phyloP scores from a whole-genome alignment of 2,888 invertebrate genomes.

The Ptychoptera contaminata region DNA sequence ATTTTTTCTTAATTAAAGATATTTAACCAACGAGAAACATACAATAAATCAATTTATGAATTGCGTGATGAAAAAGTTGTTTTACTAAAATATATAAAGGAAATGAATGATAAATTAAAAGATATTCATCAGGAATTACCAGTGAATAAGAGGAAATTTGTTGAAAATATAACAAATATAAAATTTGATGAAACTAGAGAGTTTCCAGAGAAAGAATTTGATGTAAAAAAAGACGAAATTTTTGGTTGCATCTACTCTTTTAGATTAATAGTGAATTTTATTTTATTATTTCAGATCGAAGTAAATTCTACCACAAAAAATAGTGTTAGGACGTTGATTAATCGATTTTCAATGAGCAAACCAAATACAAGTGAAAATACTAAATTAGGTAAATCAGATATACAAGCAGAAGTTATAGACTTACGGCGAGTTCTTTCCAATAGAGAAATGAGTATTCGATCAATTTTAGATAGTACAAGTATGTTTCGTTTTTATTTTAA shows the following conservation, averaged over 20 bases:
- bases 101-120: conserved; percentile 23
- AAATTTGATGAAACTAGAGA: conserved; percentile 18
- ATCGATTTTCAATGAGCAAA: too few relatives aligned
- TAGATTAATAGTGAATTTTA: too few relatives aligned
- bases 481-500: too few relatives aligned
- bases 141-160: conserved; percentile 20
- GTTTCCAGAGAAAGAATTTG: conserved; percentile 23
- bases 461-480: too few relatives aligned
- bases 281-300: conserved; percentile 12
- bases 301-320: conserved; percentile 13
- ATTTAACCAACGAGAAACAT: conserved; percentile 32
- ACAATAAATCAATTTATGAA: conserved; percentile 31
- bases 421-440: too few relatives aligned
- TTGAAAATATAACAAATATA: conserved; percentile 12
- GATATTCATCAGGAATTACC: conserved; percentile 45
- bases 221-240: conserved; percentile 14
- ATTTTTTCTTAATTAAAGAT: conserved; percentile 11
- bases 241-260: neutral
- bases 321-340: too few relatives aligned
- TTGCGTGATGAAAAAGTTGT: conserved; percentile 31
- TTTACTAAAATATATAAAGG: conserved; percentile 25
- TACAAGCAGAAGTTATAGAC: too few relatives aligned
- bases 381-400: too few relatives aligned
- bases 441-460: too few relatives aligned
- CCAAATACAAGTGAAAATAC: too few relatives aligned